Evolutionary conservation across 1,140 invertebrate genomes (phyloP).

Genomic region (Helicoverpa zea): DNA sequence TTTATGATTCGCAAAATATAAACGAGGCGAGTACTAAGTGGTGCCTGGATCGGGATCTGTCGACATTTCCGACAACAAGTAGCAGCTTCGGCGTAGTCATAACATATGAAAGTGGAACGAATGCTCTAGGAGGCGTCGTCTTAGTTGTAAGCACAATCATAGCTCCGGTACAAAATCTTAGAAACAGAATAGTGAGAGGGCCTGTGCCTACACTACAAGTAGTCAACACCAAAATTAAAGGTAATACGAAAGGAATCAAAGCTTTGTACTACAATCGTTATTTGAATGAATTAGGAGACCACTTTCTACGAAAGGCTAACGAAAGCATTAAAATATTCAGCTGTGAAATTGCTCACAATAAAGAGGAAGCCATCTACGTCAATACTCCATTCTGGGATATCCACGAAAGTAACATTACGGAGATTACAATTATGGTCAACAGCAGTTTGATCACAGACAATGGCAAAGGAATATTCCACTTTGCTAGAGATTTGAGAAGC

Average conservation of each 20-base stretch:
- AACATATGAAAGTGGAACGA: constrained; percentile 93
- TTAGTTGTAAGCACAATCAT: constrained; percentile 93
- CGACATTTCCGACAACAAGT: constrained; percentile 95
- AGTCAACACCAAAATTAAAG: constrained; percentile 91
- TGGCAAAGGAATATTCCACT: constrained; percentile 94
- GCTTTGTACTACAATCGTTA: constrained; percentile 96
- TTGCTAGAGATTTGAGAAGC: constrained; percentile 95
- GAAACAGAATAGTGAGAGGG: constrained; percentile 91
- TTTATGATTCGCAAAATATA: constrained; percentile 91
- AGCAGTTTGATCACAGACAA: constrained; percentile 94
- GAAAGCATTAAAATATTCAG: constrained; percentile 93
- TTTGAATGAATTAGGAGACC: constrained; percentile 93
- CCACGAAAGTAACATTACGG: constrained; percentile 93
- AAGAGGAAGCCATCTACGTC: constrained; percentile 92
- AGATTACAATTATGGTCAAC: constrained; percentile 95
- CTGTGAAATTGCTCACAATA: constrained; percentile 93
- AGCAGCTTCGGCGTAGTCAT: constrained; percentile 94
- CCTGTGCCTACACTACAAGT: constrained; percentile 92
- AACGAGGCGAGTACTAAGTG: constrained; percentile 89
- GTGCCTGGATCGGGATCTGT: constrained; percentile 93
- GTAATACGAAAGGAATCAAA: constrained; percentile 94
- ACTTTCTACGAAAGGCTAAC: constrained; percentile 95
- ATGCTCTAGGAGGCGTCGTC: constrained; percentile 93
- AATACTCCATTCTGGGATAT: constrained; percentile 95
- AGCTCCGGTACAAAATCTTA: constrained; percentile 90